Evolutionary conservation across 2,113 vertebrate genomes (phyloP), one percentile per base, ranked within the genome.

Genomic region (Lophius piscatorius): DNA sequence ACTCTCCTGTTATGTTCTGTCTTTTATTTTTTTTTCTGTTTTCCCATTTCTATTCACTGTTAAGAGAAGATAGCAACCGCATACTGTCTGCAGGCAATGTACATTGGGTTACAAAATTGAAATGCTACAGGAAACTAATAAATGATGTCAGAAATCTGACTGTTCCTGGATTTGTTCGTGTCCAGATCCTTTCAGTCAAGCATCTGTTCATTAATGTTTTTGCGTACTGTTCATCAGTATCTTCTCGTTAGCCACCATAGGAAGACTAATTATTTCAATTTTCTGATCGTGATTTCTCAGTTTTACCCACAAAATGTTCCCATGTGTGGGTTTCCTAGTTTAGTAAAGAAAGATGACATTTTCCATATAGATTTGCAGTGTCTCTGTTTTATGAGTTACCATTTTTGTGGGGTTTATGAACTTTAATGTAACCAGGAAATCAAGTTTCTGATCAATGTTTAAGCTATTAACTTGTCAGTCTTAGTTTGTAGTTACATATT

Each of bases 71-170:
- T 28, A 36, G 1, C 22, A 23, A 20, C 44, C 29, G 20, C 11
- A 31, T 21, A 21, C 16, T 26, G 9, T 55, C 24, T 51, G 33
- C 28, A 12, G 63, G 54, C 40, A 16, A 14, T 42, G 36, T 62
- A 29, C 21, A 38, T 22, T 17, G 29, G 33, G 52, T 65, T 36
- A 33, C 24, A 10, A 54, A 26, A 7, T 41, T 18, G 38, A 45
- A 40, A 58, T 29, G 11, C 57, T 47, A 21, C 42, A 55, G 18
- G 31, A 21, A 50, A n/a, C n/a, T n/a, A n/a, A n/a, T n/a, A n/a
- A n/a, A n/a, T n/a, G n/a, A n/a, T n/a, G n/a, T n/a, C n/a, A n/a
- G 9, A 41, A 14, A 20, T 18, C 29, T 10, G 40, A 31, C 20
- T 59, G 17, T 31, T 35, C 6, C 29, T 29, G 18, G 2, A 18